Percentiles rank a stretch among this genome's conserved stretches.
Evolutionary conservation across 2,888 invertebrate species (phyloP).

Genomic region (Tetranychus truncatus): DNA sequence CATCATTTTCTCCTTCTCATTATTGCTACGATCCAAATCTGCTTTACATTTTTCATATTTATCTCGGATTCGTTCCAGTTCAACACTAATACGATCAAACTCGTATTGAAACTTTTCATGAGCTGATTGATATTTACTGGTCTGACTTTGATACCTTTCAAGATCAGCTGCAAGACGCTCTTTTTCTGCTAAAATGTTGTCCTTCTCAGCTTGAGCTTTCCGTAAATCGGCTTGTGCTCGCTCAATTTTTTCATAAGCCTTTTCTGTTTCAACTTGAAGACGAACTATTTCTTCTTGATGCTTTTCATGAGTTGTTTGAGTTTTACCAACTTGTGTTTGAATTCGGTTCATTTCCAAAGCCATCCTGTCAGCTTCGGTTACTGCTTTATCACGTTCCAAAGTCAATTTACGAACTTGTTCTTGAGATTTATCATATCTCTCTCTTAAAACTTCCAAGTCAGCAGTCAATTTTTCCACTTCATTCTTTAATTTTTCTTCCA

Average conservation of each 20-base stretch:
- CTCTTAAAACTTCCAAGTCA: conserved; percentile 68
- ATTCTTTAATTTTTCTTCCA: conserved; percentile 73
- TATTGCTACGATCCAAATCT: conserved; percentile 24
- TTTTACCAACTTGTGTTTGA: conserved; percentile 65
- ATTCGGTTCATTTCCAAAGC: conserved; percentile 57
- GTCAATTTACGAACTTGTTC: conserved; percentile 41
- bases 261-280: conserved; percentile 71
- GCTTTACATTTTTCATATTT: conserved; percentile 27
- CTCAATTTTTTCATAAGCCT: conserved; percentile 75
- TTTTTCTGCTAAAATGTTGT: conserved; percentile 48
- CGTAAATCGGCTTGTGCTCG: conserved; percentile 43
- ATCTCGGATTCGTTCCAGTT: conserved; percentile 40
- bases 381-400: conserved; percentile 31
- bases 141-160: conserved; percentile 50
- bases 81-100: conserved; percentile 38
- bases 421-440: conserved; percentile 59
- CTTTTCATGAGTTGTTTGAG: conserved; percentile 65
- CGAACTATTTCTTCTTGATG: conserved; percentile 72
- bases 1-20: conserved; percentile 23
- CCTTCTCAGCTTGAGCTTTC: conserved; percentile 51
- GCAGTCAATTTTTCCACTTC: conserved; percentile 55
- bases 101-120: conserved; percentile 32
- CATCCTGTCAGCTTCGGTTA: conserved; percentile 30
- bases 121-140: conserved; percentile 49
- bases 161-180: conserved; percentile 61